phyloP scores from a whole-genome alignment of 2,113 vertebrate species.

The Caretta caretta region DNA sequence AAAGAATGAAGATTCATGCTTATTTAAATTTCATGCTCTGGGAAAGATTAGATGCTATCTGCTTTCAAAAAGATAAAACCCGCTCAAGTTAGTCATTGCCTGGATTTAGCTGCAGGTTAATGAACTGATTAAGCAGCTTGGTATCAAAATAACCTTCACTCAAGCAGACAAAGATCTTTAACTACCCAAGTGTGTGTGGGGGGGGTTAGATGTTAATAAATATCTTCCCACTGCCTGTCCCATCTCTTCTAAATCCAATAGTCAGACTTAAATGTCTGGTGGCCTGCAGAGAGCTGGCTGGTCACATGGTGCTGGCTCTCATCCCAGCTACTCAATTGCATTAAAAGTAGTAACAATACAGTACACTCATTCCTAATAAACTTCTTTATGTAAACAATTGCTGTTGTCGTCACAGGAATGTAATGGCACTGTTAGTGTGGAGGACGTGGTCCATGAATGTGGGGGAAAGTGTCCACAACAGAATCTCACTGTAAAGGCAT shows the following conservation, averaged over 20 bases:
- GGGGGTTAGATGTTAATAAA: slow-evolving; percentile 37
- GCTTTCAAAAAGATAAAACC: slow-evolving; percentile 47
- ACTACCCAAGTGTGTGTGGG: slow-evolving; percentile 13
- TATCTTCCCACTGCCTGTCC: neutral
- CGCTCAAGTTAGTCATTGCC: slow-evolving; percentile 61
- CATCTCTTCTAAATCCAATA: slow-evolving; percentile 9
- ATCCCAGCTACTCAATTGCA: neutral
- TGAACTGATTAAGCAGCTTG: slow-evolving; percentile 55
- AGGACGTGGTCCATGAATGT: neutral
- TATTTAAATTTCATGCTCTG: slow-evolving; percentile 72
- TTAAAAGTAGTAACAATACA: neutral
- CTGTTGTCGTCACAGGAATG: neutral
- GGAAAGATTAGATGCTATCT: slow-evolving; percentile 62
- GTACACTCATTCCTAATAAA: neutral
- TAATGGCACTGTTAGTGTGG: neutral
- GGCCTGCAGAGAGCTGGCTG: neutral
- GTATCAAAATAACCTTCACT: slow-evolving; percentile 60
- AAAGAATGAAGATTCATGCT: slow-evolving; percentile 75
- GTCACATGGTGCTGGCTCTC: neutral
- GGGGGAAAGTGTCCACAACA: neutral
- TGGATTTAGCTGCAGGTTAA: slow-evolving; percentile 59
- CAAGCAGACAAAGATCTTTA: slow-evolving; percentile 58
- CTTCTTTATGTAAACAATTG: rapidly evolving
- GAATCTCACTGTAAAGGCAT: neutral
- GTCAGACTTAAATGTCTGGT: neutral